These are phyloP conservation scores for Sphecodes monilicornis DNA, from an alignment of 2,888 invertebrate species.

Conservation along the genomic window DNA sequence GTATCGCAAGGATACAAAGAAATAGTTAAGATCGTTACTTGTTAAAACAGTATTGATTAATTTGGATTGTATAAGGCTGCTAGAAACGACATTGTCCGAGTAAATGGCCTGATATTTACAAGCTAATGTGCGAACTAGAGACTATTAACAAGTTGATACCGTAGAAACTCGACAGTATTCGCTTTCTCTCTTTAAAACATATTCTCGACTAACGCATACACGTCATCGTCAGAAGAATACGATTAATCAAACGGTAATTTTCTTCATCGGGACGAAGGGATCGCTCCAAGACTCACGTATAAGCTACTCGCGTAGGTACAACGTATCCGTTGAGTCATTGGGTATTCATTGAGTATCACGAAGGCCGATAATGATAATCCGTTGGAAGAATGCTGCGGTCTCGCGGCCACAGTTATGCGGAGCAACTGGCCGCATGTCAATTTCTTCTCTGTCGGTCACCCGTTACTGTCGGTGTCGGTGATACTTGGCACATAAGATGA, in stretches of 20 bases:
- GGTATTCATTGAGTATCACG: slow-evolving; percentile 69
- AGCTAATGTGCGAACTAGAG: not conserved
- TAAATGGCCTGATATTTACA: not conserved
- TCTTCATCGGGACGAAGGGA: slow-evolving; percentile 18
- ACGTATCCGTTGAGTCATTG: slow-evolving; percentile 56
- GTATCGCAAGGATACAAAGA: no score
- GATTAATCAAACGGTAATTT: slow-evolving; percentile 41
- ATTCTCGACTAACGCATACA: not conserved
- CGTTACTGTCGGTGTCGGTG: slow-evolving; percentile 48
- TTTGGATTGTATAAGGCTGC: no score
- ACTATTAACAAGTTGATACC: not conserved
- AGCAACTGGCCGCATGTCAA: slow-evolving; percentile 66
- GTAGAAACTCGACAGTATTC: not conserved
- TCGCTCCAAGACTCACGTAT: slow-evolving; percentile 36
- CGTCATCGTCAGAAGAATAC: not conserved
- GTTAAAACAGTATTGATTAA: no score
- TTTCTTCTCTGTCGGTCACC: slow-evolving; percentile 55
- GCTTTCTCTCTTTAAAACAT: not conserved
- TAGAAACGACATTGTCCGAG: not conserved
- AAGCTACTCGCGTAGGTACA: slow-evolving; percentile 42
- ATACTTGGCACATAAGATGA: slow-evolving; percentile 47
- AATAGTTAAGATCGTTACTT: no score
- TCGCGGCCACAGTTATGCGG: slow-evolving; percentile 64
- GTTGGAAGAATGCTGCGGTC: slow-evolving; percentile 67
- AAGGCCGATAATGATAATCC: slow-evolving; percentile 69